Evolutionary conservation across 2,888 invertebrate species (phyloP).

Genomic region (Ophonus ardosiacus): DNA sequence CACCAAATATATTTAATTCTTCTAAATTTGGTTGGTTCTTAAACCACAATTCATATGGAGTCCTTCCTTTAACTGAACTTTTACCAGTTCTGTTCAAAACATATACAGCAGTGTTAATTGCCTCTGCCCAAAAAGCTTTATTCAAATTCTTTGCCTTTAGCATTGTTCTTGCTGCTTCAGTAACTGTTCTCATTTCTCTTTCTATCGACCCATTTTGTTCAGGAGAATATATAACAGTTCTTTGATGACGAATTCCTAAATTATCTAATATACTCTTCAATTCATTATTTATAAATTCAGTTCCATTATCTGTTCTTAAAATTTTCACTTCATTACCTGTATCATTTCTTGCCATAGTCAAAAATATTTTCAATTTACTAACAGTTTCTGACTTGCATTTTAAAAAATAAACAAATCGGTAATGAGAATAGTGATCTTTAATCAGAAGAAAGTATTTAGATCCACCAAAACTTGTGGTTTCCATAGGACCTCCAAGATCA

Average conservation of each 20-base stretch:
- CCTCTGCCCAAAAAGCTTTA: not conserved
- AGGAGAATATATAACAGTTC: not conserved
- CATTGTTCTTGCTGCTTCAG: not conserved
- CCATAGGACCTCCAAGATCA: not conserved
- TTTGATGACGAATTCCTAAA: not conserved
- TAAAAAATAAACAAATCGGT: not conserved
- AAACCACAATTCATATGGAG: constrained; percentile 34
- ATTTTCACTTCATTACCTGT: too few relatives aligned
- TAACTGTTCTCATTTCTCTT: not conserved
- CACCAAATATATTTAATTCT: constrained; percentile 16
- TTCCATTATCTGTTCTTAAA: not conserved
- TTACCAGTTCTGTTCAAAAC: not conserved
- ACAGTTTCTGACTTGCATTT: not conserved
- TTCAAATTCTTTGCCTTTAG: not conserved
- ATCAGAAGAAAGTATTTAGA: not conserved
- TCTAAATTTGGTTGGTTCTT: not conserved
- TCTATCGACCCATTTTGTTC: not conserved
- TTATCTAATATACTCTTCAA: not conserved
- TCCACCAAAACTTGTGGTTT: not conserved
- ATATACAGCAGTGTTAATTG: not conserved
- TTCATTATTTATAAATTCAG: not conserved
- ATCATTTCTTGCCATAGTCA: too few relatives aligned
- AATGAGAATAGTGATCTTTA: not conserved
- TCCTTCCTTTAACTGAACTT: constrained; percentile 22
- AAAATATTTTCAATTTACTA: too few relatives aligned